A percentile compares a stretch with the other conserved stretches of the same genome.
Evolutionary conservation across 2,888 invertebrate species (phyloP).

Genomic region (Endotricha flammealis): DNA sequence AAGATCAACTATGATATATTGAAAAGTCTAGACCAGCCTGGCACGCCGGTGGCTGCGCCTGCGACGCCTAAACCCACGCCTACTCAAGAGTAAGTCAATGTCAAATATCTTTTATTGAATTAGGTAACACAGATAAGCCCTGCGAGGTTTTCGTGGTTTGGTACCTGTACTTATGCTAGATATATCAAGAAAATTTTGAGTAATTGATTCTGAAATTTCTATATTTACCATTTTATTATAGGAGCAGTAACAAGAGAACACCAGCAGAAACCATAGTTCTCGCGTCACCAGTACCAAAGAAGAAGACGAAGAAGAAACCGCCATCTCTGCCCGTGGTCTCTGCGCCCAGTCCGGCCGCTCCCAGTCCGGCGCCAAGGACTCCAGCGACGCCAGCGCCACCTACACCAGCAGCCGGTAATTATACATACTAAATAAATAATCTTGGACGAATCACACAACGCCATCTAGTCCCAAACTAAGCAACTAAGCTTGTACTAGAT

Average conservation of each 20-base stretch:
- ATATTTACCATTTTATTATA: no score
- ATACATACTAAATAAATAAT: no score
- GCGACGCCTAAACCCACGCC: constrained; percentile 6
- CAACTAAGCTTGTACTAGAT: no score
- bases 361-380: constrained; percentile 18
- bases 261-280: constrained; percentile 29
- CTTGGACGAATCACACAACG: no score
- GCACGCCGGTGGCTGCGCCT: constrained; percentile 33
- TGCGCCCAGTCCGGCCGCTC: constrained; percentile 20
- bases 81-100: constrained; percentile 3
- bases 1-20: constrained; percentile 99
- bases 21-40: constrained; percentile 83
- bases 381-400: constrained; percentile 16
- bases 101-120: background rate
- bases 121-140: no score
- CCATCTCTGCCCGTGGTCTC: constrained; percentile 19
- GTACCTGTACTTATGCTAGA: no score
- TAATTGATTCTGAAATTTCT: no score
- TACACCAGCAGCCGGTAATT: constrained; percentile 17
- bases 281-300: constrained; percentile 44
- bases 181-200: no score
- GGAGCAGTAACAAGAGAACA: no score
- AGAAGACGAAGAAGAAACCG: constrained; percentile 51
- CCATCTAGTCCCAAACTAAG: no score
- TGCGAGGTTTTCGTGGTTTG: no score